Evolutionary conservation across 2,797 vertebrate species (phyloP), one percentile per base, ranked within the genome.

Genomic region (Gymnoscopelus microlampas): DNA sequence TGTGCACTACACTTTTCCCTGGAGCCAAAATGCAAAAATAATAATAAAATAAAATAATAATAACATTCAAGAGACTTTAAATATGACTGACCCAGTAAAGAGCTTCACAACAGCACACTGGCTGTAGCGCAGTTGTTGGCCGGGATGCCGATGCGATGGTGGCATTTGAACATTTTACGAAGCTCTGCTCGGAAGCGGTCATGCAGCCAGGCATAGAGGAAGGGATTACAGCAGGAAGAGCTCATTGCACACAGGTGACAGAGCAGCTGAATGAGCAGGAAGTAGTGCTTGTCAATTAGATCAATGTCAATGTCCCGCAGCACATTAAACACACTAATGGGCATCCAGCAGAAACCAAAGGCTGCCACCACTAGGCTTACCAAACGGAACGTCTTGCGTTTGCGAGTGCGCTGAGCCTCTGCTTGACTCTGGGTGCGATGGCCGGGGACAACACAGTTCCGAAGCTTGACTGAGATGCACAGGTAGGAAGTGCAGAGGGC

Each of bases 231-330:
- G 88, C 96, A 97, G 58, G 95, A 95, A 0, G 96, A 97, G 82
- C 95, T 96, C 96, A 97, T 97, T 8, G 95, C 95, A 0, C 95
- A 95, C 85, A 95, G 92, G 84, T 97, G 95, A 69, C 96, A 97
- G 44, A 96, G 88, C 76, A 97, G 88, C 90, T 96, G 96, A 60
- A 97, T 94, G 64, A 96, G 93, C 78, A 96, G 87, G 64, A 97
- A 97, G 82, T 95, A 96, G 53, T 87, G 92, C 87, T 96, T 96
- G 73, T 95, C 91, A 4, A 97, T 96, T 71, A 96, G 88, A 73
- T 90, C 84, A 7, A 96, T 96, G 88, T 96, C 92, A 51, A 97
- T 94, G 79, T 97, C 96, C 0, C 96, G 93, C 51, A 96, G 89
- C 60, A 97, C 89, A 63, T 97, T 97, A 82, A 97, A 96, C 57